Conservation (phyloP, 2,113 vertebrate genomes). For the Salvelinus fontinalis region DNA sequence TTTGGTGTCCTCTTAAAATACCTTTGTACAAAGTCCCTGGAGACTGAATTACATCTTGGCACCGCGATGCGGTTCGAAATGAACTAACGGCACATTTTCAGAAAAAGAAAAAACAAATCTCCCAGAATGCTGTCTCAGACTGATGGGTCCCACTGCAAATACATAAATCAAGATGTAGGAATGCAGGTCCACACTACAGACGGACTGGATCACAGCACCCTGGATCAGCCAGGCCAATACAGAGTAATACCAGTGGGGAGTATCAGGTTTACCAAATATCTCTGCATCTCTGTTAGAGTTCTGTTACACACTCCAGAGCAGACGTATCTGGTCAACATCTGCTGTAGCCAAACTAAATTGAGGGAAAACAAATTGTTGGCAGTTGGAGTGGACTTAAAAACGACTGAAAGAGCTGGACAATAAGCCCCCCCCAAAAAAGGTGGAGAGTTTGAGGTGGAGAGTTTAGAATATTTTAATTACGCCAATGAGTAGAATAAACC, state of each 20-base stretch:
- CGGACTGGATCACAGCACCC: conserved; percentile 23
- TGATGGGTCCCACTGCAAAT: conserved; percentile 72
- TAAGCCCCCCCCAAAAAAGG: not conserved
- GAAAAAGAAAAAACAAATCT: conserved; percentile 35
- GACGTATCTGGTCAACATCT: conserved; percentile 56
- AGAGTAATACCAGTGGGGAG: conserved; percentile 58
- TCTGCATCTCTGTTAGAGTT: conserved; percentile 60
- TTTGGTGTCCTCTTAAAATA: conserved; percentile 74
- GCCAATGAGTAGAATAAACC: conserved; percentile 19
- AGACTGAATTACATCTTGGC: conserved; percentile 71
- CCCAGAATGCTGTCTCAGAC: conserved; percentile 65
- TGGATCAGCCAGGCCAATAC: conserved; percentile 43
- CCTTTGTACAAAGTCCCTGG: conserved; percentile 65
- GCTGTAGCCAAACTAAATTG: conserved; percentile 62
- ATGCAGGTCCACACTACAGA: not conserved
- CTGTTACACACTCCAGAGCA: conserved; percentile 49
- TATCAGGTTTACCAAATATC: conserved; percentile 60
- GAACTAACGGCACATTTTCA: conserved; percentile 71
- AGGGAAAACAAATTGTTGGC: conserved; percentile 61
- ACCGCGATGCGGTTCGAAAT: conserved; percentile 13
- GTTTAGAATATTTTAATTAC: conserved; percentile 7
- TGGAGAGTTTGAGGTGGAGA: conserved; percentile 31
- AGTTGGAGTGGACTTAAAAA: conserved; percentile 39
- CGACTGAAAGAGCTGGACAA: conserved; percentile 30
- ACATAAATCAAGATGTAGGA: conserved; percentile 64